Base-by-base conservation (phyloP, 1,140 invertebrate genomes). In the Pogonognathellus flavescens region DNA sequence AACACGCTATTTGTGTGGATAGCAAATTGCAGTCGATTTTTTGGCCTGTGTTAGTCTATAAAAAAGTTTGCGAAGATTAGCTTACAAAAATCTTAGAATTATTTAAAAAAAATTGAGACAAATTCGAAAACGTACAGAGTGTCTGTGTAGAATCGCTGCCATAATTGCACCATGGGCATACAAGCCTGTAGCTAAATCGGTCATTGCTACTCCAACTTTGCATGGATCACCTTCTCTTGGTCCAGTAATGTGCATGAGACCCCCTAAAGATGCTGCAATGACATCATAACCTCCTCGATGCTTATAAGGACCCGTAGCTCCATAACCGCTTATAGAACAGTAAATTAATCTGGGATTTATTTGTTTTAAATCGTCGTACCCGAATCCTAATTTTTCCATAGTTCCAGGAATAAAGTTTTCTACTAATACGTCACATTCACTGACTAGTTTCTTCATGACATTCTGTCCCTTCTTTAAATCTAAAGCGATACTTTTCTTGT, bases 361-460 rank as follows among this genome's bases (percentile, higher is more conserved):
- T 82, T 91, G 89, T 16, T 92, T 93, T 31, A 99, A 88, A 16
- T 94, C 91, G 8, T 95, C 91, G 90, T 97, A 99, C 25, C 95
- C 96, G 72, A 99, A 90, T 8, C 94, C 94, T 80, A 96, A 92
- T 84, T 94, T 90, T 31, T 94, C 92, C 86, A 99, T 90, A 89
- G 97, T 97, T 0, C 97, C 97, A 16, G 98, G 98, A 0, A 99
- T 91, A 91, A 95, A 99, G 91, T 99, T 99, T 90, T 99, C 98
- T 13, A 99, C 93, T 0, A 99, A 89, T 25, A 99, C 93, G 92
- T 99, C 98, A 90, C 94, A 94, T 87, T 94, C 93, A 80, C 91
- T 91, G 13, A 94, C 95, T 59, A 97, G 90, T 66, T 96, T 92
- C 87, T 94, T 92, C 14, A 98, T 91, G 31, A 99, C 91, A 59